Percentiles rank a stretch among this genome's conserved stretches.
Evolutionary conservation across 2,113 vertebrate genomes (phyloP).

Genomic region (Zapus hudsonius): DNA sequence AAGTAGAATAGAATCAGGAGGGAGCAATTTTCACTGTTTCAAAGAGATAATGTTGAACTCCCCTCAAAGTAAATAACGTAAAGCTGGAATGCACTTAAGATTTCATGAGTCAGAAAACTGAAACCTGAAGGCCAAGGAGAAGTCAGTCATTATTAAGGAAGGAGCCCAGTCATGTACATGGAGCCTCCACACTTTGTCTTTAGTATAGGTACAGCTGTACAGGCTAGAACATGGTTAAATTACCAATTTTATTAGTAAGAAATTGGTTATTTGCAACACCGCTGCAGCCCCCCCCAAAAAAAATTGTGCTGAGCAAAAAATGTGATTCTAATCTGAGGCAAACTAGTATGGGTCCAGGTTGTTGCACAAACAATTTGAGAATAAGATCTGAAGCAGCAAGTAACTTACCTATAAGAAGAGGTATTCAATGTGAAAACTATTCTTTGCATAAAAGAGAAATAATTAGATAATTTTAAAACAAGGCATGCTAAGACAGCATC

Average conservation of each 20-base stretch:
- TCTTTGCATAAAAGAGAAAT: neutral
- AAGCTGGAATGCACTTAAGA: neutral
- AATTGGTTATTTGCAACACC: neutral
- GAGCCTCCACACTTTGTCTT: neutral
- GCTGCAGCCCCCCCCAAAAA: neutral
- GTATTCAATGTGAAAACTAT: neutral
- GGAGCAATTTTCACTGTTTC: neutral
- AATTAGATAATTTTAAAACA: neutral
- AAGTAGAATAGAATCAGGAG: neutral
- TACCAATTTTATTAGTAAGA: neutral
- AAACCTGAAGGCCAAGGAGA: neutral
- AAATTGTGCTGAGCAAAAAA: neutral
- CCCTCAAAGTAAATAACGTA: neutral
- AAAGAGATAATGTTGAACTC: neutral
- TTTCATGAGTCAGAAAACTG: slow-evolving; percentile 20
- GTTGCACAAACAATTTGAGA: neutral
- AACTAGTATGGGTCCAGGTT: neutral
- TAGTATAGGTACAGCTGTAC: neutral
- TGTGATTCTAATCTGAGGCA: neutral
- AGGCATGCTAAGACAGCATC: neutral
- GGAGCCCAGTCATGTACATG: neutral
- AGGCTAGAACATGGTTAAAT: neutral
- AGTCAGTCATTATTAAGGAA: neutral
- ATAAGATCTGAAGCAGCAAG: neutral
- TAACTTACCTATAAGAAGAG: neutral